Percentiles rank a stretch among this genome's conserved stretches.
Evolutionary conservation across 2,888 invertebrate genomes (phyloP).

Genomic region (Taenaris catops): DNA sequence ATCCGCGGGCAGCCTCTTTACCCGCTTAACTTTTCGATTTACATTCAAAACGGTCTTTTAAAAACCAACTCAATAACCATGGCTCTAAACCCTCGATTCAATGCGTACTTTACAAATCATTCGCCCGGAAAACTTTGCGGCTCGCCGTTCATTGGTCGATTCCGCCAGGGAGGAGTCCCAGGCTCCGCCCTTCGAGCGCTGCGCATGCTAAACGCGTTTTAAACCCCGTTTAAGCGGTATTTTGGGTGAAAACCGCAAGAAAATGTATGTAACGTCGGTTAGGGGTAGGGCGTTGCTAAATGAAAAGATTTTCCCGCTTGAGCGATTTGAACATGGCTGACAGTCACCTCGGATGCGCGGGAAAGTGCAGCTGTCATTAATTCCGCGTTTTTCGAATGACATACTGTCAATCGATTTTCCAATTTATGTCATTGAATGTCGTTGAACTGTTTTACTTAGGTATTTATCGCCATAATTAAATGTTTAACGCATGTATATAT

Average conservation of each 20-base stretch:
- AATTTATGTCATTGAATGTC: no score
- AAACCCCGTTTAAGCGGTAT: constrained; percentile 77
- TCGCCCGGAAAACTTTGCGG: constrained; percentile 53
- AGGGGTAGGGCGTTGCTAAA: constrained; percentile 74
- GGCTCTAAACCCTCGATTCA: constrained; percentile 59
- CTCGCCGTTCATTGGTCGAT: constrained; percentile 43
- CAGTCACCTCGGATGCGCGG: constrained; percentile 61
- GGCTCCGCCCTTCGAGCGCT: constrained; percentile 46
- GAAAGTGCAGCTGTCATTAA: constrained; percentile 50
- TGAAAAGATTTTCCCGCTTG: constrained; percentile 71
- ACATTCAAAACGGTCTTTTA: constrained; percentile 78
- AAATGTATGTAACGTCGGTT: constrained; percentile 72
- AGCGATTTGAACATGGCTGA: constrained; percentile 66
- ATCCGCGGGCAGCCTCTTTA: constrained; percentile 65
- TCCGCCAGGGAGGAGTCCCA: constrained; percentile 37
- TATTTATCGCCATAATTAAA: no score
- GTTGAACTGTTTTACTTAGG: no score
- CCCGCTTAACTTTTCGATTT: constrained; percentile 78
- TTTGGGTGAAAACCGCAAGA: constrained; percentile 76
- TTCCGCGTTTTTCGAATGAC: constrained; percentile 23
- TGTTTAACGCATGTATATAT: no score
- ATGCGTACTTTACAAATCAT: constrained; percentile 60
- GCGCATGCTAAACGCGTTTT: constrained; percentile 76
- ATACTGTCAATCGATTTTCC: constrained; percentile 21
- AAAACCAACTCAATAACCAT: constrained; percentile 73